These are phyloP conservation scores for Odontothrips loti DNA, from an alignment of 2,888 invertebrate species.

Conservation along the genomic window DNA sequence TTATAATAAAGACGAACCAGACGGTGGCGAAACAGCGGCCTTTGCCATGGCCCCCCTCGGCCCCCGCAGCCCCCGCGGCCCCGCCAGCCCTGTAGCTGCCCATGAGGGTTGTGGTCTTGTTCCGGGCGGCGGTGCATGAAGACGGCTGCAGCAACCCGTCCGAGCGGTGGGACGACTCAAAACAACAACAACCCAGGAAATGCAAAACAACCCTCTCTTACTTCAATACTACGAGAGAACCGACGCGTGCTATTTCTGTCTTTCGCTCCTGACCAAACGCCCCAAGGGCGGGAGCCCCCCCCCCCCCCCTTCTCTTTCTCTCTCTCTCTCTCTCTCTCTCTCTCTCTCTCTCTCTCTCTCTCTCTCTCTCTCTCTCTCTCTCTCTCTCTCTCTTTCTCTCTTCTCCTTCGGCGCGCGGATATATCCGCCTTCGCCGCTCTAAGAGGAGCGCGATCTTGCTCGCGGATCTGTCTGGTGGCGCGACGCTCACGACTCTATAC, in stretches of 20 bases:
- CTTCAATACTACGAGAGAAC: conserved; percentile 32
- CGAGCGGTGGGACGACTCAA: neutral
- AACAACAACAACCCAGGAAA: neutral
- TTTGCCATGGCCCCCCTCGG: neutral
- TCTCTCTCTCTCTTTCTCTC: too few species aligned
- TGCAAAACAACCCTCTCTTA: neutral
- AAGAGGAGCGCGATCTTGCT: too few species aligned
- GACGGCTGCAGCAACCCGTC: too few species aligned
- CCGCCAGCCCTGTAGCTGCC: neutral
- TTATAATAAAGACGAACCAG: neutral
- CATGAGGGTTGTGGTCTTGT: neutral
- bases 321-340: too few species aligned
- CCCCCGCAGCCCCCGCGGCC: neutral
- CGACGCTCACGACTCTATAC: neutral
- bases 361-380: too few species aligned
- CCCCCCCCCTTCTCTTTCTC: too few species aligned
- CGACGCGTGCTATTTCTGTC: neutral
- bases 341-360: too few species aligned
- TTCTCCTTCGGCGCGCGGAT: too few species aligned
- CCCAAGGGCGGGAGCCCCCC: too few species aligned
- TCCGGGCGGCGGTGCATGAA: neutral
- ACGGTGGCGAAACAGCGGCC: neutral
- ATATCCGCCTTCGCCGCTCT: too few species aligned
- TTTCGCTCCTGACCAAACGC: too few species aligned
- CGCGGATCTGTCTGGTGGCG: neutral